Evolutionary conservation across 2,888 invertebrate species (phyloP), one percentile per base, ranked within the genome.

Genomic region (Ecdyonurus torrentis): DNA sequence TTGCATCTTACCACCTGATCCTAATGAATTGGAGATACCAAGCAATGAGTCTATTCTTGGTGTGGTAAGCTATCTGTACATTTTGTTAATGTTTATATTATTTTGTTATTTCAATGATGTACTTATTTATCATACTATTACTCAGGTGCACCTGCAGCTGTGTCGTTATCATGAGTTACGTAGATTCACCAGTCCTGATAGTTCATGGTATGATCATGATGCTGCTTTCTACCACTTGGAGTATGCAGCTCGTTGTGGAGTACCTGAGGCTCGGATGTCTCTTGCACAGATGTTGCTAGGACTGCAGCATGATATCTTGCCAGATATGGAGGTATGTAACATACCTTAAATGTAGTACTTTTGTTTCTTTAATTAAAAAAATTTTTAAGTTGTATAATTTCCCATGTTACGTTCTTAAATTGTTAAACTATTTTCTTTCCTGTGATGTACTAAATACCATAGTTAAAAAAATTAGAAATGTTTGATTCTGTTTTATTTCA

Each of bases 161-260:
- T 76, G 78, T 19, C 76, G 77, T 66, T 81, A 80, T 70, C 78
- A 81, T 66, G 80, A 81, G 69, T 67, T 78, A 37, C 78, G 78
- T 10, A 72, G 80, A 18, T 79, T 79, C 67, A 69, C 70, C 52
- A 60, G 59, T 15, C 65, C 66, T 19, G 66, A 65, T 23, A 68
- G 68, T 24, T 69, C 70, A 19, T 69, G 71, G n/a, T 76, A 76
- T 63, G 79, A 80, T 69, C 72, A 74, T 69, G 73, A 75, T 61
- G 75, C 79, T 2, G 79, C 78, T 20, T 68, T 79, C 52, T 81
- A 74, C 69, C 80, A 80, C 68, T 73, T 81, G 69, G 73, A 76
- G 66, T 74, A 75, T 64, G 78, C 80, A 1, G 77, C 79, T 2
- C 73, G 77, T 61, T 76, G 79, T 58, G 78, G 78, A 2, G 73